phyloP scores from a whole-genome alignment of 2,113 vertebrate genomes.

The Cephalopterus ornatus region DNA sequence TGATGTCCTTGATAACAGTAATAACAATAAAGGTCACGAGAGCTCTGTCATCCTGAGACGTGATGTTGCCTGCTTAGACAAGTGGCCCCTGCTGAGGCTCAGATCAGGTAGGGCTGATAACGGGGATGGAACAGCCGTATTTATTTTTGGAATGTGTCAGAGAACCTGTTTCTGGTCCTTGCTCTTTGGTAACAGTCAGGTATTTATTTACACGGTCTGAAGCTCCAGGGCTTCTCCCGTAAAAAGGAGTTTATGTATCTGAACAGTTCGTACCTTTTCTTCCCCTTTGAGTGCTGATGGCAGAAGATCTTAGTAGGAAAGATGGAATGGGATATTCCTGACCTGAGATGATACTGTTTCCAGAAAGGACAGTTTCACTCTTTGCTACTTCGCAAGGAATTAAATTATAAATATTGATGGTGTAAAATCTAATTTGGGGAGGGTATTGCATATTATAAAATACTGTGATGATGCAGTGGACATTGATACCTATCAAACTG shows the following conservation, averaged over 20 bases:
- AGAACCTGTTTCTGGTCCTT: background rate
- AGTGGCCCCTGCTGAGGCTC: background rate
- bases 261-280: background rate
- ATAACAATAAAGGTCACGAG: conserved; percentile 1
- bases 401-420: background rate
- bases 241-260: background rate
- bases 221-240: background rate
- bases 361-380: background rate
- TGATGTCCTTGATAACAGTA: background rate
- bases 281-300: background rate
- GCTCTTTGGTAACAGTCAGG: background rate
- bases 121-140: background rate
- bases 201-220: conserved; percentile 1
- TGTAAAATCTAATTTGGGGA: background rate
- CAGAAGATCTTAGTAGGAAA: background rate
- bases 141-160: conserved; percentile 28
- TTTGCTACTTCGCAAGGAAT: background rate
- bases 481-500: background rate
- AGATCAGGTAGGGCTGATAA: background rate
- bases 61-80: background rate
- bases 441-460: background rate
- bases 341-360: background rate
- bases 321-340: background rate
- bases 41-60: background rate
- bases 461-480: accelerated